Percentiles rank a stretch among this genome's conserved stretches.
These are phyloP conservation scores for Morelia viridis DNA, from an alignment of 2,797 vertebrate genomes.

Conservation along the genomic window DNA sequence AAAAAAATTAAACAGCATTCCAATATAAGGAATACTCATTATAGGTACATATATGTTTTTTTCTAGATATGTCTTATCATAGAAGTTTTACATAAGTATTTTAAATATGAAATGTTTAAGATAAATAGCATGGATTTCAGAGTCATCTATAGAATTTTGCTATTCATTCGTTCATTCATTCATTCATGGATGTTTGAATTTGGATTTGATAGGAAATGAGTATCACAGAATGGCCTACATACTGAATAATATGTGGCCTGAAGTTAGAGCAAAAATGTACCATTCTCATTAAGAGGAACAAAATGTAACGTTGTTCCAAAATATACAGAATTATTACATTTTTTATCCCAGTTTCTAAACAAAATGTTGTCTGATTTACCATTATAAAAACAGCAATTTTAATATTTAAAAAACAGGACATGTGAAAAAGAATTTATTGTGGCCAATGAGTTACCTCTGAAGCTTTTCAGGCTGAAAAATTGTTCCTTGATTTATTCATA, in stretches of 20 bases:
- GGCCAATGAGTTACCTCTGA: background rate
- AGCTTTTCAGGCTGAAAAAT: background rate
- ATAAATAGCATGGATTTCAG: background rate
- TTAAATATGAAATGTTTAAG: conserved; percentile 9
- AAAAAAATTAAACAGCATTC: background rate
- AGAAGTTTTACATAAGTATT: background rate
- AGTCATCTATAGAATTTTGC: background rate
- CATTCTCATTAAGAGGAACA: background rate
- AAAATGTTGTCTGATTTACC: background rate
- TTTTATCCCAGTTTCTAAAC: background rate
- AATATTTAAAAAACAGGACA: background rate
- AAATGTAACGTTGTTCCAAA: background rate
- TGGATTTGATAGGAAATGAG: conserved; percentile 12
- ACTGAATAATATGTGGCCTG: background rate
- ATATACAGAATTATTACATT: background rate
- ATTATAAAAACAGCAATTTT: background rate
- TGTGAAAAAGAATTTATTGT: background rate
- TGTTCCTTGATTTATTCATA: background rate
- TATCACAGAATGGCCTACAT: background rate
- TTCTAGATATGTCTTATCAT: background rate
- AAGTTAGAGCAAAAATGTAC: background rate
- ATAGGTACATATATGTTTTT: background rate
- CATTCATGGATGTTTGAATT: background rate
- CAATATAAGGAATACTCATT: background rate
- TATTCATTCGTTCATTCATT: background rate